Percentiles rank a stretch among this genome's conserved stretches.
phyloP scores from a whole-genome alignment of 2,113 vertebrate species.

The Cyanistes caeruleus region DNA sequence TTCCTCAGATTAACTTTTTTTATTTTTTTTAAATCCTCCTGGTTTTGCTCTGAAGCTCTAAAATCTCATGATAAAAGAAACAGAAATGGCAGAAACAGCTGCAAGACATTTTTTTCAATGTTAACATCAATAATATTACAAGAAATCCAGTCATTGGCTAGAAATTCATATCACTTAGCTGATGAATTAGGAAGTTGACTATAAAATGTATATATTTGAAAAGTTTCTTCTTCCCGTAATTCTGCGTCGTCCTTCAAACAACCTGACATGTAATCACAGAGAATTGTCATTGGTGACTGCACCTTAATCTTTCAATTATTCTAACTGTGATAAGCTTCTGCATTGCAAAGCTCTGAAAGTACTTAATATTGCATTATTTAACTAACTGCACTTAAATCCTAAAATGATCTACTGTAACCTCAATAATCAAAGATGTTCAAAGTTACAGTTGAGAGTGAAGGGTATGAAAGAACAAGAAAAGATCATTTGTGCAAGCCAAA shows the following conservation, averaged over 20 bases:
- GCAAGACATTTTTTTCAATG: background rate
- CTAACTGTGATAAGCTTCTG: background rate
- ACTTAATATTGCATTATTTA: background rate
- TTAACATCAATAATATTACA: background rate
- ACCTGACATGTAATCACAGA: background rate
- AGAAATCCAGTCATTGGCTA: background rate
- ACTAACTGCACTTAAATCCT: background rate
- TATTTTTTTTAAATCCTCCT: background rate
- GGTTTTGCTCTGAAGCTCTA: background rate
- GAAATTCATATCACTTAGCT: background rate
- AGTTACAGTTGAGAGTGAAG: background rate
- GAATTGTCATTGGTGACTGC: background rate
- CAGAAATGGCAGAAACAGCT: background rate
- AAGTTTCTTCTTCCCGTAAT: background rate
- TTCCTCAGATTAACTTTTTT: background rate
- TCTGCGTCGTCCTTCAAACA: background rate
- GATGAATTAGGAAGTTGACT: background rate
- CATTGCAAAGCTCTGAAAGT: background rate
- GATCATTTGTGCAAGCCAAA: background rate
- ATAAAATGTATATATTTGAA: background rate
- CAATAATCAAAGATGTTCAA: background rate
- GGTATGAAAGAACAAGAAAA: background rate
- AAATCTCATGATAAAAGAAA: background rate
- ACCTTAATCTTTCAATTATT: slow-evolving; percentile 35
- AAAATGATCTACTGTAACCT: background rate